Percentiles rank a stretch among this genome's conserved stretches.
Evolutionary conservation across 2,888 invertebrate species (phyloP).

Genomic region (Anarsia innoxiella): DNA sequence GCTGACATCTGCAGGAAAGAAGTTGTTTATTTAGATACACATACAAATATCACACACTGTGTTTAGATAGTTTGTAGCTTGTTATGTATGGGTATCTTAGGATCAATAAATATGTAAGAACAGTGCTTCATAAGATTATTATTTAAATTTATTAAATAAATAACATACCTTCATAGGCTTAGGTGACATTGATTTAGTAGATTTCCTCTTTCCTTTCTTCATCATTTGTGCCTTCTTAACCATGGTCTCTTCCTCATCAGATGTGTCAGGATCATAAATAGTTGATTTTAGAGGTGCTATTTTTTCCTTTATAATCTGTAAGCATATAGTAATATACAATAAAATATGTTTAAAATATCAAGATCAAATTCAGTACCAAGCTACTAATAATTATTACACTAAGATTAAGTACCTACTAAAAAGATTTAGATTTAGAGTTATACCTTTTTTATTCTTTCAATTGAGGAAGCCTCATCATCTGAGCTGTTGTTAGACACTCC

Average conservation of each 20-base stretch:
- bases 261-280: conserved; percentile 75
- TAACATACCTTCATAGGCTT: conserved; percentile 45
- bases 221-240: conserved; percentile 19
- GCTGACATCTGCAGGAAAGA: conserved; percentile 76
- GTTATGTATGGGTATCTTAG: too few species aligned
- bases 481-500: conserved; percentile 26
- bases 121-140: not conserved
- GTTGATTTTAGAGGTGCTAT: conserved; percentile 39
- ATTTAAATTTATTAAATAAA: not conserved
- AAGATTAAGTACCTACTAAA: too few species aligned
- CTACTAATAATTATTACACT: too few species aligned
- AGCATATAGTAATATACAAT: too few species aligned
- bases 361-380: too few species aligned
- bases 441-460: conserved; percentile 49
- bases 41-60: too few species aligned
- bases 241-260: conserved; percentile 50
- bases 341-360: too few species aligned
- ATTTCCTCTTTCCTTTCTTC: conserved; percentile 33
- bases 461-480: conserved; percentile 30
- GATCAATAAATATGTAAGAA: not conserved
- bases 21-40: conserved; percentile 4
- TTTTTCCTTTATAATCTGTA: conserved; percentile 46
- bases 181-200: conserved; percentile 39
- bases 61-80: too few species aligned
- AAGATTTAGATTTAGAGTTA: conserved; percentile 4